phyloP scores from a whole-genome alignment of 2,113 vertebrate genomes.

The Lycaon pictus region DNA sequence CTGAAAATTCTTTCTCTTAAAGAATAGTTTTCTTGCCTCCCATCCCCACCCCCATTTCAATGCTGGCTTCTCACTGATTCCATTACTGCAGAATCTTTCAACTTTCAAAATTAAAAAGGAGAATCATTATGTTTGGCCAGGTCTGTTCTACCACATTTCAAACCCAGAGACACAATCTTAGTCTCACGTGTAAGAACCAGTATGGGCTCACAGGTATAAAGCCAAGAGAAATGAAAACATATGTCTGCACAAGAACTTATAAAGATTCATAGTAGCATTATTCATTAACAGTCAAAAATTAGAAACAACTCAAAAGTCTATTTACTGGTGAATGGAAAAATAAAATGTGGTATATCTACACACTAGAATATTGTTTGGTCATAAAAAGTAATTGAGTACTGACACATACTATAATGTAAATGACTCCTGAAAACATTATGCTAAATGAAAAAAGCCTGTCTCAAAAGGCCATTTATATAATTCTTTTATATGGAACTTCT shows the following conservation, averaged over 20 bases:
- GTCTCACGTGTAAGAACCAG: constrained; percentile 39
- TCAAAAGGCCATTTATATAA: background rate
- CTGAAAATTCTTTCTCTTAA: background rate
- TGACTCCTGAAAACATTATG: background rate
- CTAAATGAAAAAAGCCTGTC: background rate
- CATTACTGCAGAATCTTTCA: constrained; percentile 1
- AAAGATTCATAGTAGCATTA: background rate
- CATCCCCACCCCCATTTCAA: background rate
- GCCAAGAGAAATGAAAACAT: constrained; percentile 37
- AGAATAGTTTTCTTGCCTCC: background rate
- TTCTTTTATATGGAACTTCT: background rate
- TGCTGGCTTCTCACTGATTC: constrained; percentile 1
- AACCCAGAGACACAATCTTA: constrained; percentile 15
- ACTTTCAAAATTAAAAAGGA: constrained; percentile 55
- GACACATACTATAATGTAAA: background rate
- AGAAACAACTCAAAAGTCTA: constrained; percentile 14
- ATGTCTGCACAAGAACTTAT: background rate
- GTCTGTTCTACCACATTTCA: constrained; percentile 51
- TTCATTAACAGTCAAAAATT: background rate
- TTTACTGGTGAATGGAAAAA: background rate
- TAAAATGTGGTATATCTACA: constrained; percentile 24
- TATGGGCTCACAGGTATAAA: background rate
- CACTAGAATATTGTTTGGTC: background rate
- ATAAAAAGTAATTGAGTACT: constrained; percentile 47
- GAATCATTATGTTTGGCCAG: constrained; percentile 25